Percentiles rank a stretch among this genome's conserved stretches.
Conservation (phyloP, 92 coral and sea anemone genomes). For the Blastomussa wellsi region DNA sequence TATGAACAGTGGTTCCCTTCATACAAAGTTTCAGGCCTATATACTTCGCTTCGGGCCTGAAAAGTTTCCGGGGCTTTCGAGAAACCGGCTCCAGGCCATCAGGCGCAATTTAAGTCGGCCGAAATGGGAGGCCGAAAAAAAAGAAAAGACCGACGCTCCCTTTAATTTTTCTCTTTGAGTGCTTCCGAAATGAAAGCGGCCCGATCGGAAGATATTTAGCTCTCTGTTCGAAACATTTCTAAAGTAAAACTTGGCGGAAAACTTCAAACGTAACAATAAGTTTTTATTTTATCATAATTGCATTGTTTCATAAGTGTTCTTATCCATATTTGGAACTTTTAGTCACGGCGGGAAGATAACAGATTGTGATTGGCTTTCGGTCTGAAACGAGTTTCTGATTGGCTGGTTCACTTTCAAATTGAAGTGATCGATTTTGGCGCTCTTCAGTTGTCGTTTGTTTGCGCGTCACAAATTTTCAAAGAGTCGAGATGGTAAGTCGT, state of each 20-base stretch:
- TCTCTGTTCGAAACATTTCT: too few species aligned
- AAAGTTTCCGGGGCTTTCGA: too few species aligned
- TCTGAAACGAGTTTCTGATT: slow-evolving; percentile 61
- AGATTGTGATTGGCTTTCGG: slow-evolving; percentile 27
- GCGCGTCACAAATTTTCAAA: slow-evolving; percentile 64
- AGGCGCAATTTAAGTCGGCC: too few species aligned
- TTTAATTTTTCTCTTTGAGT: too few species aligned
- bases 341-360: slow-evolving; percentile 33
- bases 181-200: too few species aligned
- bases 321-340: slow-evolving; percentile 25
- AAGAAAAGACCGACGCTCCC: too few species aligned
- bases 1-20: too few species aligned
- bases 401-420: slow-evolving; percentile 85
- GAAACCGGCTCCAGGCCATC: too few species aligned
- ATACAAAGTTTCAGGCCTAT: too few species aligned
- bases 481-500: slow-evolving; percentile 88
- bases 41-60: too few species aligned
- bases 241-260: background rate
- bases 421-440: slow-evolving; percentile 70
- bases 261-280: background rate
- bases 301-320: background rate
- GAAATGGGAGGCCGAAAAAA: too few species aligned
- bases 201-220: too few species aligned
- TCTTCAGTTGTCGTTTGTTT: slow-evolving; percentile 77
- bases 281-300: background rate